Percentiles rank a stretch among this genome's conserved stretches.
These are phyloP conservation scores for Dufourea novaeangliae DNA, from an alignment of 1,140 invertebrate species.

Conservation along the genomic window DNA sequence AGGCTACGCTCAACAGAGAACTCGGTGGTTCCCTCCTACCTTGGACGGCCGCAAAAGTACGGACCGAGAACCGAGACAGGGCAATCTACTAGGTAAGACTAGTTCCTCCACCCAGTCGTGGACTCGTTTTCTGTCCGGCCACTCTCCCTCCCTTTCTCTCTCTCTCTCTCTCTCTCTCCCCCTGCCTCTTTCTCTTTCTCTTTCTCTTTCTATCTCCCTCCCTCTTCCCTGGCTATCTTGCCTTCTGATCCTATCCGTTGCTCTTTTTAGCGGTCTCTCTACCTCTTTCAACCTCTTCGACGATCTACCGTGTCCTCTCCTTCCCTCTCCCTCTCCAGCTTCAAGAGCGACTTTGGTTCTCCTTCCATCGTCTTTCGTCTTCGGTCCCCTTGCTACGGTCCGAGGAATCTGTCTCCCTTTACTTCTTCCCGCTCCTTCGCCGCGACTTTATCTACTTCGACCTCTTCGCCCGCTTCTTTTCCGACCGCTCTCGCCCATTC, in stretches of 20 bases:
- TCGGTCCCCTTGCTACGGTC: too few relatives aligned
- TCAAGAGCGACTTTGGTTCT: conserved; percentile 7
- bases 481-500: too few relatives aligned
- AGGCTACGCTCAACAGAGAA: conserved; percentile 11
- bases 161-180: not conserved
- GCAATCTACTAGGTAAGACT: conserved; percentile 69
- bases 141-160: conserved; percentile 45
- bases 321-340: not conserved
- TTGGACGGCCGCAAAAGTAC: conserved; percentile 60
- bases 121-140: conserved; percentile 63
- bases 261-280: conserved; percentile 43
- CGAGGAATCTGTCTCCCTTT: conserved; percentile 31
- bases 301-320: conserved; percentile 46
- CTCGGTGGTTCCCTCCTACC: conserved; percentile 47
- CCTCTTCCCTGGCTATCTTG: not conserved
- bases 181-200: not conserved
- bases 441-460: not conserved
- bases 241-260: conserved; percentile 13
- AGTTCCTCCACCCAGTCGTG: conserved; percentile 67
- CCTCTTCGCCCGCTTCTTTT: not conserved
- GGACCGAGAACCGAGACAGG: conserved; percentile 61
- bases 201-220: conserved; percentile 7
- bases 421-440: conserved; percentile 6
- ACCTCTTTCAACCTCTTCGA: conserved; percentile 29
- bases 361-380: conserved; percentile 33